phyloP scores from a whole-genome alignment of 2,888 invertebrate species.

The Keiferia lycopersicella region DNA sequence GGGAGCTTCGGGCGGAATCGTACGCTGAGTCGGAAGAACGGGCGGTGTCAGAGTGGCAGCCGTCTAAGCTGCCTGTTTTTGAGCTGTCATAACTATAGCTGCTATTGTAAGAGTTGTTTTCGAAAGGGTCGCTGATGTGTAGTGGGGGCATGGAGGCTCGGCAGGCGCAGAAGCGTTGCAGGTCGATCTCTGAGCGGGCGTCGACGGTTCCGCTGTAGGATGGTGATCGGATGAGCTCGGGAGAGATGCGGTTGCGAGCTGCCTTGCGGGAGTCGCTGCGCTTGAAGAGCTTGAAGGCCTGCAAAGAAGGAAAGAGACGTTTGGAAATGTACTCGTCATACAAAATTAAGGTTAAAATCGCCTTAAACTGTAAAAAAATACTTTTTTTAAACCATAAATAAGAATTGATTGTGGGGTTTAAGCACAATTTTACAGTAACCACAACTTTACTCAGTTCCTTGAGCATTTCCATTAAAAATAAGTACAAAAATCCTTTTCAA shows the following conservation, averaged over 20 bases:
- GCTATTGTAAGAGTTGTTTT: conserved; percentile 59
- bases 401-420: too few species aligned
- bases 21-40: conserved; percentile 73
- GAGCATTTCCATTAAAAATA: too few species aligned
- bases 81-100: conserved; percentile 66
- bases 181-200: conserved; percentile 68
- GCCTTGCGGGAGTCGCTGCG: conserved; percentile 60
- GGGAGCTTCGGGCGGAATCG: conserved; percentile 67
- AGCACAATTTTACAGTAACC: too few species aligned
- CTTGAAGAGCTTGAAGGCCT: conserved; percentile 77
- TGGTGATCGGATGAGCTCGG: conserved; percentile 61
- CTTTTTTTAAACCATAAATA: too few species aligned
- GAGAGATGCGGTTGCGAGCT: conserved; percentile 66
- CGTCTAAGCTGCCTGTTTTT: conserved; percentile 57
- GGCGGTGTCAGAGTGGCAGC: conserved; percentile 47
- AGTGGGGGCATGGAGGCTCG: conserved; percentile 60
- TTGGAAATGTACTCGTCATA: neutral
- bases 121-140: conserved; percentile 51
- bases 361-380: too few species aligned
- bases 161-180: conserved; percentile 68
- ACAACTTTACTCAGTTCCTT: too few species aligned
- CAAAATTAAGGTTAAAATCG: too few species aligned
- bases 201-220: conserved; percentile 72
- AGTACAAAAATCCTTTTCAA: too few species aligned
- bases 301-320: conserved; percentile 41